Evolutionary conservation across 2,888 invertebrate genomes (phyloP), one percentile per base, ranked within the genome.

Genomic region (Leptopterna dolabrata): DNA sequence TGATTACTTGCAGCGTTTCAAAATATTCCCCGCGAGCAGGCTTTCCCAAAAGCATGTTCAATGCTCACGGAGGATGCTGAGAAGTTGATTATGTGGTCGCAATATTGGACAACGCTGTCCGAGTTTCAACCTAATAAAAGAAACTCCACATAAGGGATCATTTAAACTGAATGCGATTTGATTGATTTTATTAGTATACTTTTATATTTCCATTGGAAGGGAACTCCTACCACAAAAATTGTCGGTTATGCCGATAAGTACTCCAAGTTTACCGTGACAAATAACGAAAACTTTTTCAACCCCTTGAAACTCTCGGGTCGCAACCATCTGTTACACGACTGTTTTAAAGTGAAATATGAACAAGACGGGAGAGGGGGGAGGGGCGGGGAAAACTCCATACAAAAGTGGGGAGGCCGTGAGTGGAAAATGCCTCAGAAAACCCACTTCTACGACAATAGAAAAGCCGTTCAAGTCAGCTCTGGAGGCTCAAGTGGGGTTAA

Each of bases 401-500:
- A 47, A 47, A 3, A 47, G 47, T 47, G 47, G 16, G 47, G 7
- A 47, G 47, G 47, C 13, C 36, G 47, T 14, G 47, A 47, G 47
- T 3, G 47, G 13, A 13, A 47, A 16, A 47, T 4, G 36, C 36
- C 16, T 63, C 19, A 9, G 27, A 19, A 19, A 41, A 41, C 73
- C 73, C 41, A 73, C 73, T 73, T 73, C 19, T 73, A 41, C 73
- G 73, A 73, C 73, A 73, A 73, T 73, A 73, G 41, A 30, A 73
- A 41, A 73, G n/a, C 73, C 73, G 30, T 41, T 73, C n/a, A 73
- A 63, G 63, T 63, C 63, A 63, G 27, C 63, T 63, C 63, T 27
- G 13, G 27, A 63, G 63, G 36, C 73, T 73, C 73, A 73, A 73
- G 73, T 73, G 73, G 30, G 73, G 73, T 73, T 41, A 30, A 29